Conservation (phyloP, 2,113 vertebrate species). For the Chaetops frenatus region DNA sequence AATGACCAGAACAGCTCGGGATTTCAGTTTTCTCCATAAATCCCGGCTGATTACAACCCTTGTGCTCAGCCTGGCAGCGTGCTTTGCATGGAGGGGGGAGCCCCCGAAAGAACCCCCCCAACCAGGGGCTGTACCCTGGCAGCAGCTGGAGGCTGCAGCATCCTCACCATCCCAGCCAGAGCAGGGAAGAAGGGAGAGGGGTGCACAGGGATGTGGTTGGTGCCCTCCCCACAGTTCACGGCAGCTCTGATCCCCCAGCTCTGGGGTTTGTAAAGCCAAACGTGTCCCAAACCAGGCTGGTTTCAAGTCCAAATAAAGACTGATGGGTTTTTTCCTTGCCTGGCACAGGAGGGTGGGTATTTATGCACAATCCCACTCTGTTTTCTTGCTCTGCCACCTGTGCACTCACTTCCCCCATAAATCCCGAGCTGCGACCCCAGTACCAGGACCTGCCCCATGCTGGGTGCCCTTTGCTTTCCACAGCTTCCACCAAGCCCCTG, state of each 20-base stretch:
- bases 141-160: neutral
- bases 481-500: neutral
- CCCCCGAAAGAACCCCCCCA: neutral
- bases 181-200: neutral
- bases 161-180: neutral
- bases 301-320: neutral
- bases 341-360: neutral
- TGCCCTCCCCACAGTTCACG: neutral
- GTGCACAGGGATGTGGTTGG: neutral
- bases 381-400: neutral
- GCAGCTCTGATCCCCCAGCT: neutral
- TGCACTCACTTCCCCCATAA: neutral
- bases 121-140: neutral
- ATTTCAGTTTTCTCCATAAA: slow-evolving; percentile 12
- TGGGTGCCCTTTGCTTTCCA: neutral
- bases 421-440: accelerated
- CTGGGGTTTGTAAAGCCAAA: neutral
- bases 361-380: neutral
- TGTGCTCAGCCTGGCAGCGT: neutral
- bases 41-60: neutral
- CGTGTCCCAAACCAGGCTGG: neutral
- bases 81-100: neutral
- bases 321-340: neutral
- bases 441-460: neutral
- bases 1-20: neutral